Base-by-base conservation (phyloP, 2,113 vertebrate species). In the Syrmaticus mikado region DNA sequence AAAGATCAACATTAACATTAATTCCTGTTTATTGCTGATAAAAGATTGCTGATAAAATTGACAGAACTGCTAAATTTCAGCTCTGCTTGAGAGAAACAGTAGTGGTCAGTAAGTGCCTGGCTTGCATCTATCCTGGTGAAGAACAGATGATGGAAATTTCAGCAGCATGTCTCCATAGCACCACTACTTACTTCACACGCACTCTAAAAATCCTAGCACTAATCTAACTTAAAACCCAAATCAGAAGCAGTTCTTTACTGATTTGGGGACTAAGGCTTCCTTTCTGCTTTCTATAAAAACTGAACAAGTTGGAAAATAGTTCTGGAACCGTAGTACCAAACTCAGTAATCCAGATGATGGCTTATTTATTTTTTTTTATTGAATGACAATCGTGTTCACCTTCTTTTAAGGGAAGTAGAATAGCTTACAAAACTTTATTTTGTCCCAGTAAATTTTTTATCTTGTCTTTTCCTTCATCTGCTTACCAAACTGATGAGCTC, bases 181-280 rank as follows among this genome's bases (percentile, higher is more conserved):
- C 5, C 6, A 53, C 15, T 46, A 24, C 30, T 5, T 46, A 24
- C 30, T 5, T 3, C 6, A n/a, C 2, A 3, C 20, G 2, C 16
- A 6, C 30, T 70, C 61, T 53, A n/a, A 11, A 15, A 58, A 28
- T 13, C 8, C 1, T 74, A 53, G 15, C 13, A 60, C 2, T 3
- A 43, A 1, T 46, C 3, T 60, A 13, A 27, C 52, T 16, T 15
- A 73, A 82, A 75, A 53, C 22, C 16, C n/a, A 82, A 58, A 60
- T 4, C 5, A 36, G 38, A 65, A 78, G n/a, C 5, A 34, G 2
- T 1, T 55, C 76, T 57, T 62, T 41, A 10, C 17, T 77, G 32
- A 6, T 67, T 76, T 76, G 55, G 6, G 22, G 16, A 48, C 34
- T 45, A 19, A 84, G 45, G 27, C 8, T 40, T 62, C 7, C 20